Evolutionary conservation across 2,113 vertebrate genomes (phyloP), one percentile per base, ranked within the genome.

Genomic region (Mystacornis crossleyi): DNA sequence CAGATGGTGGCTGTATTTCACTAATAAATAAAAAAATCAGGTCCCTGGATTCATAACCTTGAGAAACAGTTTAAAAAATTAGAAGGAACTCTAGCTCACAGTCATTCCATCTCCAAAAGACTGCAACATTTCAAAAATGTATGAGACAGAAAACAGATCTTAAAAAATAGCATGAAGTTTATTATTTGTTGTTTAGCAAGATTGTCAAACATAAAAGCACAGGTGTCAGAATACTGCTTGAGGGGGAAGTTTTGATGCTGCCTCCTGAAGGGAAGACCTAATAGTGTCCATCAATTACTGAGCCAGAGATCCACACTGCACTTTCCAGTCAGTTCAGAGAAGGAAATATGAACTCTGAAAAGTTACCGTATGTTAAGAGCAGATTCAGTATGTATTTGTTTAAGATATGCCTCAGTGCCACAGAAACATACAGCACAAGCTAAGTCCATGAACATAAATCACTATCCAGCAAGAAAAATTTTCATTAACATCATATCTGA

Each of bases 221-320:
- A 51, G 55, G 29, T 85, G 85, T 91, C 95, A 91, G 58, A 86
- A 71, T 40, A n/a, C 65, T 73, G 79, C 84, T 86, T 60, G 40
- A 93, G 71, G 67, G 43, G 23, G 47, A 80, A 70, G 67, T 88
- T 88, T 65, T 88, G 88, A 88, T 90, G 79, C 89, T 70, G 21
- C 8, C 12, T 88, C 75, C 67, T 93, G 71, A 86, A 94, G 67
- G 58, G 50, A 86, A 95, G 95, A 96, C 91, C 90, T 95, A 65
- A 90, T 86, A 88, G 85, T 86, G 85, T 96, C 86, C 85, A 88
- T 96, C 93, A 95, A 33, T 85, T 95, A 80, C 81, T 55, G 50
- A 82, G 54, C 38, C 61, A 86, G 81, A 80, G 62, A 82, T 82
- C 78, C 50, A 42, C 1, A 29, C 23, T 70, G 47, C 38, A 36